phyloP scores from a whole-genome alignment of 1,140 invertebrate genomes.

The Drosophila ficusphila region DNA sequence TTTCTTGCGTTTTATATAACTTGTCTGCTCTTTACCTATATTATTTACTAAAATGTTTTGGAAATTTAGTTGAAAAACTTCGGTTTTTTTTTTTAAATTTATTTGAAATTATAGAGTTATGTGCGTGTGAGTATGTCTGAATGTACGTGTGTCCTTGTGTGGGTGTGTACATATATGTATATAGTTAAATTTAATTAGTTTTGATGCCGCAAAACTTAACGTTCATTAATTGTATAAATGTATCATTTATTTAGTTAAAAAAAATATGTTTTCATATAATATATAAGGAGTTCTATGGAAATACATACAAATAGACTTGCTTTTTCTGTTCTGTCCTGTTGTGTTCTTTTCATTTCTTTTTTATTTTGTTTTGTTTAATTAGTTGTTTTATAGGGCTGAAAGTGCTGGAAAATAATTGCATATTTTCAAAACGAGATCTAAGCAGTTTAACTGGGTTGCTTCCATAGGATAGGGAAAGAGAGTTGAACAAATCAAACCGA shows the following conservation, averaged over 20 bases:
- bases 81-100: not conserved
- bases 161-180: conserved; percentile 8
- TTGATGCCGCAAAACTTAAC: conserved; percentile 41
- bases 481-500: conserved; percentile 19
- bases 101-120: conserved; percentile 22
- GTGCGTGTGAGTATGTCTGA: conserved; percentile 22
- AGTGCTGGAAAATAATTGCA: conserved; percentile 1
- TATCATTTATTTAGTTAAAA: conserved; percentile 41
- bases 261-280: conserved; percentile 29
- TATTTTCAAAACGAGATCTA: conserved; percentile 7
- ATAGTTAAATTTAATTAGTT: conserved; percentile 36
- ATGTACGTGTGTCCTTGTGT: conserved; percentile 15
- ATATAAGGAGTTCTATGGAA: conserved; percentile 44
- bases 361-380: not conserved
- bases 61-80: conserved; percentile 5
- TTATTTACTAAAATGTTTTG: conserved; percentile 45
- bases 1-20: conserved; percentile 29
- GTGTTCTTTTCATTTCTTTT: not conserved
- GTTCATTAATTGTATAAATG: conserved; percentile 36
- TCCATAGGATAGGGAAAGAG: not conserved
- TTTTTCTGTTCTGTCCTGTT: not conserved
- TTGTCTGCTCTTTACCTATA: conserved; percentile 37
- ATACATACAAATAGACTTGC: conserved; percentile 46
- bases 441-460: conserved; percentile 15
- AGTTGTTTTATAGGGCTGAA: not conserved